These are phyloP conservation scores for Gonocerus acuteangulatus DNA, from an alignment of 2,888 invertebrate genomes.

Conservation along the genomic window DNA sequence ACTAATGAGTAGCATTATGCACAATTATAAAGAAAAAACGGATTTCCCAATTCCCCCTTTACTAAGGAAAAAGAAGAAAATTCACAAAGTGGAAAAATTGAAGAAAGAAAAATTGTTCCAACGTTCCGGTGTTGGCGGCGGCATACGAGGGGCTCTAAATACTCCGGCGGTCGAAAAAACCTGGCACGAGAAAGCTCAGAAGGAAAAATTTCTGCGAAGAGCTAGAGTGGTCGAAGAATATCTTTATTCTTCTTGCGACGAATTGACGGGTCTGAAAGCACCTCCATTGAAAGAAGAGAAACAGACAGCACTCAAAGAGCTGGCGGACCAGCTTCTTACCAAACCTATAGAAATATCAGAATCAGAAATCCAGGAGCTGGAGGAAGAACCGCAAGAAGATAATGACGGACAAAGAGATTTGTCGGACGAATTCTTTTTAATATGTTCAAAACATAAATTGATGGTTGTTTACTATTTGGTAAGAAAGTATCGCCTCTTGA, in stretches of 20 bases:
- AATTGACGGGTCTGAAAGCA: not conserved
- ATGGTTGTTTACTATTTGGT: not conserved
- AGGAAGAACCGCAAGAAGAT: too few species aligned
- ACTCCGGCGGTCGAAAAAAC: not conserved
- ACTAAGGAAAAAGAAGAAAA: not conserved
- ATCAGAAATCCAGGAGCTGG: too few species aligned
- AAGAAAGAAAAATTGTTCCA: not conserved
- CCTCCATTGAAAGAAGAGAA: not conserved
- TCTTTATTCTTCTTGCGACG: not conserved
- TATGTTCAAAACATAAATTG: not conserved
- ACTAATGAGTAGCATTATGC: not conserved
- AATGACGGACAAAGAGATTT: too few species aligned
- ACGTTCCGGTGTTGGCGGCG: not conserved
- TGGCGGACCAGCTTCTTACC: too few species aligned
- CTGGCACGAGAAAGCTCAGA: not conserved
- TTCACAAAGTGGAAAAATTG: not conserved
- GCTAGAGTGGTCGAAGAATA: not conserved
- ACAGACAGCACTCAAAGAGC: too few species aligned
- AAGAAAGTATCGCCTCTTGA: not conserved
- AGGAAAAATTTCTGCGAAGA: not conserved
- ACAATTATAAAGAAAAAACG: not conserved
- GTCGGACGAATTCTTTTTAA: not conserved
- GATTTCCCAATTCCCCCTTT: not conserved
- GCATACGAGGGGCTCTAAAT: not conserved
- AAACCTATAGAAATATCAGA: not conserved